Conservation (phyloP, 2,113 vertebrate species). For the Hyperopisus bebe region DNA sequence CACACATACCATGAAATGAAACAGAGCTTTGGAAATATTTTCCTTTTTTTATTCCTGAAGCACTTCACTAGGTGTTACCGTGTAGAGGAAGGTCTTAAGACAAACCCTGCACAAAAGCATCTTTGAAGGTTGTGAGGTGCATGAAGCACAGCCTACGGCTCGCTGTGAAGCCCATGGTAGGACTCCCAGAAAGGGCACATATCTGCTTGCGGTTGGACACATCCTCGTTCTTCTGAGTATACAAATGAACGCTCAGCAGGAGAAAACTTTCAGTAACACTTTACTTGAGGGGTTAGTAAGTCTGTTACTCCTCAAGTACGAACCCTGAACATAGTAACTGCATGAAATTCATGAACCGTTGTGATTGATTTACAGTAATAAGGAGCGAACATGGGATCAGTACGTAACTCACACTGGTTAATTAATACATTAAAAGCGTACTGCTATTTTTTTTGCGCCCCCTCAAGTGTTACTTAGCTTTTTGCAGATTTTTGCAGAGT, state of each 20-base stretch:
- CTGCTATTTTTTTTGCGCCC: not conserved
- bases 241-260: not conserved
- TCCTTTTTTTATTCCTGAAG: not conserved
- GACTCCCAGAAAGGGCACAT: not conserved
- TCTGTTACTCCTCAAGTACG: not conserved
- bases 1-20: not conserved
- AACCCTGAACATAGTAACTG: not conserved
- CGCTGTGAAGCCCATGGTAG: not conserved
- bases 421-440: not conserved
- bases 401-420: not conserved
- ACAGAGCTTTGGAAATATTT: not conserved
- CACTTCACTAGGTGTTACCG: not conserved
- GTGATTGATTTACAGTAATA: not conserved
- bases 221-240: not conserved
- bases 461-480: not conserved
- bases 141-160: not conserved
- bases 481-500: not conserved
- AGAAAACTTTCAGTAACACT: not conserved
- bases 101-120: not conserved
- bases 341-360: not conserved
- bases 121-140: not conserved
- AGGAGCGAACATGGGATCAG: not conserved
- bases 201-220: not conserved
- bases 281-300: not conserved
- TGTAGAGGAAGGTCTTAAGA: not conserved